phyloP scores from a whole-genome alignment of 2,797 vertebrate genomes.

The Philypnodon macrostomus region DNA sequence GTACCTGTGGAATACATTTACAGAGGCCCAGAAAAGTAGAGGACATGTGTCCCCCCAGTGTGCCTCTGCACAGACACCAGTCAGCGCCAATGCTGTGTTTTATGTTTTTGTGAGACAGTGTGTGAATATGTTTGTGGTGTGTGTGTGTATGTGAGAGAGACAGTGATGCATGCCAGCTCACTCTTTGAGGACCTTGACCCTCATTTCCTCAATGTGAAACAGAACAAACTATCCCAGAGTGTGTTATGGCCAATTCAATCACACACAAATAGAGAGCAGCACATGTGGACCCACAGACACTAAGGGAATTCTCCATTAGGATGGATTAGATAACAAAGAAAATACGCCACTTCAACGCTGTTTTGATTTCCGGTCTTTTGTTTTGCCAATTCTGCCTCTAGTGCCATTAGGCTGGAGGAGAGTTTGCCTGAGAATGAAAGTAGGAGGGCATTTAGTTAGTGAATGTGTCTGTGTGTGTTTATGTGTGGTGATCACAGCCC shows the following conservation, averaged over 20 bases:
- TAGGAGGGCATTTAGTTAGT: constrained; percentile 58
- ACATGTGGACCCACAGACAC: constrained; percentile 52
- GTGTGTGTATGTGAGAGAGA: constrained; percentile 53
- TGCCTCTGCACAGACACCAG: constrained; percentile 46
- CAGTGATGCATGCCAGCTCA: constrained; percentile 78
- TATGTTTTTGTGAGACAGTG: constrained; percentile 36
- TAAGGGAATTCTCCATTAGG: constrained; percentile 52
- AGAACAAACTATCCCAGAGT: constrained; percentile 70
- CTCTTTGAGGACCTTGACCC: constrained; percentile 78
- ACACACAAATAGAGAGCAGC: constrained; percentile 57
- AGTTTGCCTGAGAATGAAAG: constrained; percentile 63
- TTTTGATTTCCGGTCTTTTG: constrained; percentile 68
- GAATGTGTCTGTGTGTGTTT: constrained; percentile 38
- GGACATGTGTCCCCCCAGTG: constrained; percentile 73
- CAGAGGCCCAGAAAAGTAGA: constrained; percentile 74
- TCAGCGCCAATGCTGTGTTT: constrained; percentile 39
- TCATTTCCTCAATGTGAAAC: constrained; percentile 79
- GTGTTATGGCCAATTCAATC: constrained; percentile 62
- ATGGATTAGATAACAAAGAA: constrained; percentile 56
- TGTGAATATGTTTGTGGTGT: constrained; percentile 38
- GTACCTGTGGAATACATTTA: constrained; percentile 80
- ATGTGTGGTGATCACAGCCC: constrained; percentile 65
- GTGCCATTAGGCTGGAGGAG: constrained; percentile 65
- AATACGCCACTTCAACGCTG: constrained; percentile 47
- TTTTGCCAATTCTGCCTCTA: constrained; percentile 65